Percentiles rank a stretch among this genome's conserved stretches.
Evolutionary conservation across 2,797 vertebrate species (phyloP).

Genomic region (Poeciliopsis turneri): DNA sequence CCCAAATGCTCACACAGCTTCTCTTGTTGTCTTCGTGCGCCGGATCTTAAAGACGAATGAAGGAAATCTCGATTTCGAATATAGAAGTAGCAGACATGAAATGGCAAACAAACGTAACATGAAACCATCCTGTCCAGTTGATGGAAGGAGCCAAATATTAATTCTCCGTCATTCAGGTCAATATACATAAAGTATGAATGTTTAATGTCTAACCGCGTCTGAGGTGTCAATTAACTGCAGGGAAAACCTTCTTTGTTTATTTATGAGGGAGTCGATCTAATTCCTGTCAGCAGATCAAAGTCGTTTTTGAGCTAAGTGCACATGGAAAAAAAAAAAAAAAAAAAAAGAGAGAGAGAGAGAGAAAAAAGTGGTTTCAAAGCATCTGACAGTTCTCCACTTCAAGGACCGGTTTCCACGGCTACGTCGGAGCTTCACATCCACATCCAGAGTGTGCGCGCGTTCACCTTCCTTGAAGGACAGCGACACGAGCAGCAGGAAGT

Average conservation of each 20-base stretch:
- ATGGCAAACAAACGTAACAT: not conserved
- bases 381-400: not conserved
- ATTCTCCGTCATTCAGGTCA: too few species aligned
- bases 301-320: not conserved
- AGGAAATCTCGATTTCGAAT: not conserved
- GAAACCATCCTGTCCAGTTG: not conserved
- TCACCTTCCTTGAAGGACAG: not conserved
- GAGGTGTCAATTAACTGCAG: not conserved
- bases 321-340: not conserved
- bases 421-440: not conserved
- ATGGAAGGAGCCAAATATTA: not conserved
- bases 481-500: not conserved
- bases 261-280: not conserved
- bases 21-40: not conserved
- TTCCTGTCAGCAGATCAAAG: constrained; percentile 3
- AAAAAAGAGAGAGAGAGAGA: too few species aligned
- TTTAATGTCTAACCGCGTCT: too few species aligned
- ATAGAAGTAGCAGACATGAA: not conserved
- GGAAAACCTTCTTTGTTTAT: not conserved
- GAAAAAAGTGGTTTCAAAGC: not conserved
- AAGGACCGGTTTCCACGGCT: not conserved
- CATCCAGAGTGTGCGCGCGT: not conserved
- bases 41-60: not conserved
- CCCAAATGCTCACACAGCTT: not conserved
- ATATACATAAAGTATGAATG: too few species aligned